A percentile compares a stretch with the other conserved stretches of the same genome.
phyloP scores from a whole-genome alignment of 1,140 invertebrate species.

The Calephelis virginiensis region DNA sequence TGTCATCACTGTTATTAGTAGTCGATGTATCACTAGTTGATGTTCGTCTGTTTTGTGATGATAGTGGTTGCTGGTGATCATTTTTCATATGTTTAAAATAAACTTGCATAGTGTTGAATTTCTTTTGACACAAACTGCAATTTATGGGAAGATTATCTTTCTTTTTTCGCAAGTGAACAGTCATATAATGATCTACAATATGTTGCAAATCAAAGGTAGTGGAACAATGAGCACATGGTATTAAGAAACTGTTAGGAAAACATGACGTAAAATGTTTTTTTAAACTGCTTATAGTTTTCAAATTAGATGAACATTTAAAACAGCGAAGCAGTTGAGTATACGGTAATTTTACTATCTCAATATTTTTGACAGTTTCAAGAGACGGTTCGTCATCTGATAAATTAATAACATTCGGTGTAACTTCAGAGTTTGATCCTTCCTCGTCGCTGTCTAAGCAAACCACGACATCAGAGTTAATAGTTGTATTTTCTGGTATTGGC shows the following conservation, averaged over 20 bases:
- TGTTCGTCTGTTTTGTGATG: not conserved
- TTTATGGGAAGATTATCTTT: not conserved
- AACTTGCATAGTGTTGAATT: not conserved
- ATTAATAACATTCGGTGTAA: slow-evolving; percentile 31
- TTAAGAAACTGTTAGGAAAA: not conserved
- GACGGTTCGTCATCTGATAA: slow-evolving; percentile 34
- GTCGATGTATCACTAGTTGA: not conserved
- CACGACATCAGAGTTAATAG: slow-evolving; percentile 27
- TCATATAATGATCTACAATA: not conserved
- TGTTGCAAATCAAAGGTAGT: not conserved
- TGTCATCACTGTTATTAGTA: too few species aligned
- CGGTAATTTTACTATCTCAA: slow-evolving; percentile 21
- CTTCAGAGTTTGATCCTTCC: slow-evolving; percentile 32
- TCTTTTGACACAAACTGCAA: not conserved
- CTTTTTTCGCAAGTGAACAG: not conserved
- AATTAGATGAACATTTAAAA: slow-evolving; percentile 33
- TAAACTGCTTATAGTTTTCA: not conserved
- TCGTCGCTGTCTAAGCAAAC: slow-evolving; percentile 64
- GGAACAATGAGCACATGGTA: not conserved
- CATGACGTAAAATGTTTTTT: not conserved
- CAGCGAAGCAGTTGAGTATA: slow-evolving; percentile 39
- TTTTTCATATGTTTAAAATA: slow-evolving; percentile 1
- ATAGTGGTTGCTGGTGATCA: not conserved
- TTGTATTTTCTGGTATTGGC: slow-evolving; percentile 7
- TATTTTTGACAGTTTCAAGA: not conserved